phyloP scores from a whole-genome alignment of 2,888 invertebrate genomes.

The Halictus quadricinctus region DNA sequence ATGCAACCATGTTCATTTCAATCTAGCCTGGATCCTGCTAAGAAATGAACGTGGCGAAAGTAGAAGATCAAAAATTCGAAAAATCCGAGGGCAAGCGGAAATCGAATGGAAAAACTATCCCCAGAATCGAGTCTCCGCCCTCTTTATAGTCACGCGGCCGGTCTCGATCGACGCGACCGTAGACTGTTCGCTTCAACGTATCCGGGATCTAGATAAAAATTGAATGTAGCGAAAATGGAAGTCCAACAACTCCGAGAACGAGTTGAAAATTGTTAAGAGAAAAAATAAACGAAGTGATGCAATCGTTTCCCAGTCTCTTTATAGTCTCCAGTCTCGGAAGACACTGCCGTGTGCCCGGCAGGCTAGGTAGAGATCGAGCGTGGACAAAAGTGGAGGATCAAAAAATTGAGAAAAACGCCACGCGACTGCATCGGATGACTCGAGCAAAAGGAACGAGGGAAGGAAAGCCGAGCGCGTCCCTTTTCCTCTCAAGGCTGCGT shows the following conservation, averaged over 20 bases:
- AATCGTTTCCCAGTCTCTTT: no score
- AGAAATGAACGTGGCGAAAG: not conserved
- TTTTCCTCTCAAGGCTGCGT: not conserved
- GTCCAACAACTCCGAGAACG: no score
- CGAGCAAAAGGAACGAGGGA: not conserved
- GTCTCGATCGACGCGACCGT: not conserved
- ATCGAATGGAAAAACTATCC: not conserved
- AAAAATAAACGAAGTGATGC: no score
- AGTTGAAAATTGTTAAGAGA: no score
- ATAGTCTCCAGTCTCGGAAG: no score
- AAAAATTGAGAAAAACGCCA: not conserved
- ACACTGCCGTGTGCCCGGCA: no score
- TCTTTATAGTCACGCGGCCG: not conserved
- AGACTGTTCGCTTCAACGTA: not conserved
- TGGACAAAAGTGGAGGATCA: not conserved
- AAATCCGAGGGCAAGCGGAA: not conserved
- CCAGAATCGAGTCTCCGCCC: not conserved
- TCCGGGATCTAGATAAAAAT: no score
- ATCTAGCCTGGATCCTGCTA: no score
- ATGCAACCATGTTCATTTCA: not conserved
- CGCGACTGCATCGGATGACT: not conserved
- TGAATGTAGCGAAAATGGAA: no score
- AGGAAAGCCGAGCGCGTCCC: not conserved
- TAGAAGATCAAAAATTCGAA: not conserved
- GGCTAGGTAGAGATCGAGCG: no score